These are phyloP conservation scores for Octodonta nipae DNA, from an alignment of 2,888 invertebrate species.

Conservation along the genomic window DNA sequence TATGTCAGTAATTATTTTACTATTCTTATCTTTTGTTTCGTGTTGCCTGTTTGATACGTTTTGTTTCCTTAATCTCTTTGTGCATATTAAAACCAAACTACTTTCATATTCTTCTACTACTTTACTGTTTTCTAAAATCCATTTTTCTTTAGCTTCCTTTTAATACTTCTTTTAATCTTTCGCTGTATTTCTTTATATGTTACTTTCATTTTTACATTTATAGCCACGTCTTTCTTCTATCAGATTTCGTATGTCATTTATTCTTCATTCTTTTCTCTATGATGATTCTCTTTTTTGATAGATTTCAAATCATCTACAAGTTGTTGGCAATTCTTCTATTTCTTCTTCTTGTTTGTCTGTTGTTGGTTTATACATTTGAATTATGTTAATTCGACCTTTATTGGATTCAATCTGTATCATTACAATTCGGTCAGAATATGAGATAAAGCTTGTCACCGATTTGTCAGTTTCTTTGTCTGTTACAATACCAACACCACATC, in stretches of 20 bases:
- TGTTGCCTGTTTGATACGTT: too few relatives aligned
- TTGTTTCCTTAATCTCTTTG: too few relatives aligned
- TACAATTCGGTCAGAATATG: not conserved
- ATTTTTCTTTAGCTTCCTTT: too few relatives aligned
- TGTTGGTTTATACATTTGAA: not conserved
- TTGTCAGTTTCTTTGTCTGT: conserved; percentile 1
- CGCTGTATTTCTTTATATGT: not conserved
- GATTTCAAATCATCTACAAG: not conserved
- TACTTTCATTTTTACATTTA: not conserved
- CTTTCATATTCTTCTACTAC: too few relatives aligned
- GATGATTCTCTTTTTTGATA: not conserved
- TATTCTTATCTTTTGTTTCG: too few relatives aligned
- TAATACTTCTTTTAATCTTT: too few relatives aligned
- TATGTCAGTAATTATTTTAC: too few relatives aligned
- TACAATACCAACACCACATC: not conserved
- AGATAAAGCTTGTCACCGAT: not conserved
- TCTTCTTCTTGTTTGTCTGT: not conserved
- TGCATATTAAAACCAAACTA: too few relatives aligned
- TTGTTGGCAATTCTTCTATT: conserved; percentile 1
- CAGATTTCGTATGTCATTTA: not conserved
- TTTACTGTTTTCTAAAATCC: too few relatives aligned
- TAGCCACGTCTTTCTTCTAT: not conserved
- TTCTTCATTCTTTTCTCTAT: not conserved
- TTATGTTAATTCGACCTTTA: not conserved
- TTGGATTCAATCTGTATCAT: conserved; percentile 1